phyloP scores from a whole-genome alignment of 2,888 invertebrate species.

The Eremobia ochroleuca region DNA sequence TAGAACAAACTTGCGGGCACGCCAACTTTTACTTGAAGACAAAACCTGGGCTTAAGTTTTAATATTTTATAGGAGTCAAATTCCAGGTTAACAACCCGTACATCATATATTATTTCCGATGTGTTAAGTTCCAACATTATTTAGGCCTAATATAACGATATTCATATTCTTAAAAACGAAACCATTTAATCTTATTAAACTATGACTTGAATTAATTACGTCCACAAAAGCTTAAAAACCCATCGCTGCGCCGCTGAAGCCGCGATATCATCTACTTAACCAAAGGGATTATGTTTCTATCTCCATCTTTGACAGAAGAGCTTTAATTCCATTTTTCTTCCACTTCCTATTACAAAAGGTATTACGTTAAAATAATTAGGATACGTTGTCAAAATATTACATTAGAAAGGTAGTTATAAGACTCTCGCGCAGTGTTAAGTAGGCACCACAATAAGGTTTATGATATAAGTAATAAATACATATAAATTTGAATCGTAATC shows the following conservation, averaged over 20 bases:
- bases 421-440: constrained; percentile 82
- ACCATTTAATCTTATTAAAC: constrained; percentile 68
- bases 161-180: constrained; percentile 1
- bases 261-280: constrained; percentile 73
- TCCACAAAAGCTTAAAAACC: constrained; percentile 69
- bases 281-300: constrained; percentile 75
- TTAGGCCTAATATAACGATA: constrained; percentile 20
- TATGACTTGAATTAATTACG: constrained; percentile 72
- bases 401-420: constrained; percentile 77
- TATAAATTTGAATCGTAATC: constrained; percentile 88
- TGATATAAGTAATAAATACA: constrained; percentile 80
- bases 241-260: constrained; percentile 59
- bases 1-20: not conserved
- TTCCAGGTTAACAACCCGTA: not conserved
- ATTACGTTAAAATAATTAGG: constrained; percentile 88
- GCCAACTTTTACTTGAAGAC: not conserved
- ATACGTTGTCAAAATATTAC: constrained; percentile 88
- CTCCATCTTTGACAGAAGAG: constrained; percentile 72
- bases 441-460: constrained; percentile 82
- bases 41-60: not conserved
- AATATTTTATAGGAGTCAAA: not conserved
- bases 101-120: not conserved
- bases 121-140: not conserved
- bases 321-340: constrained; percentile 74
- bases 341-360: constrained; percentile 79